A percentile compares a stretch with the other conserved stretches of the same genome.
phyloP scores from a whole-genome alignment of 2,888 invertebrate genomes.

The Polydrusus pterygomalis region DNA sequence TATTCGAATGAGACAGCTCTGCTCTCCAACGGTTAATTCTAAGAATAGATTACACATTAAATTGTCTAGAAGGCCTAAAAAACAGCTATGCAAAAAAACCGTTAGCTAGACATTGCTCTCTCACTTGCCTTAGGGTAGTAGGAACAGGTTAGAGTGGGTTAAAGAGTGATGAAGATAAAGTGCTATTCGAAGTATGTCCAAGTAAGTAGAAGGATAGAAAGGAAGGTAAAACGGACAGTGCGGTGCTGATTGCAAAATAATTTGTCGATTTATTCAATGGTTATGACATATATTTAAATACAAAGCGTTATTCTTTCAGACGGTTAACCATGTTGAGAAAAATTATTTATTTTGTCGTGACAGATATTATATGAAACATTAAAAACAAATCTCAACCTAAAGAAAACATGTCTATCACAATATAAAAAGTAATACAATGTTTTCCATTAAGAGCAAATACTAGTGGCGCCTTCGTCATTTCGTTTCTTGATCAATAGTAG shows the following conservation, averaged over 20 bases:
- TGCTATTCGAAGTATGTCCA: constrained; percentile 48
- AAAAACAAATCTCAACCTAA: no score
- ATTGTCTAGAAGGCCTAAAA: constrained; percentile 40
- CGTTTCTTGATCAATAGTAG: no score
- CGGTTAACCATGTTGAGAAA: no score
- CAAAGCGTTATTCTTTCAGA: no score
- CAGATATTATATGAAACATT: no score
- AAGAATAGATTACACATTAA: constrained; percentile 34
- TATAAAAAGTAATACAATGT: no score
- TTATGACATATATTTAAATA: no score
- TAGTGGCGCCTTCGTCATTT: no score
- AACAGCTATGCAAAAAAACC: constrained; percentile 40
- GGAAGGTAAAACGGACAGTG: constrained; percentile 46
- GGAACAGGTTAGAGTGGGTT: constrained; percentile 39
- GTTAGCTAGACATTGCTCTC: constrained; percentile 48
- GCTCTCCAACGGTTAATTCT: constrained; percentile 16
- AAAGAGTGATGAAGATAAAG: constrained; percentile 54
- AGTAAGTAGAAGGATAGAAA: constrained; percentile 43
- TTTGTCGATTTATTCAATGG: neutral
- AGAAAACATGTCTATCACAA: no score
- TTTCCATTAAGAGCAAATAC: no score
- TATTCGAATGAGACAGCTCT: neutral
- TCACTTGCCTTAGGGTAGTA: constrained; percentile 46
- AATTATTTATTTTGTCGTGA: no score
- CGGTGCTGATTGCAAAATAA: constrained; percentile 23